Evolutionary conservation across 2,888 invertebrate species (phyloP), one percentile per base, ranked within the genome.

Genomic region (Xylophagus ater): DNA sequence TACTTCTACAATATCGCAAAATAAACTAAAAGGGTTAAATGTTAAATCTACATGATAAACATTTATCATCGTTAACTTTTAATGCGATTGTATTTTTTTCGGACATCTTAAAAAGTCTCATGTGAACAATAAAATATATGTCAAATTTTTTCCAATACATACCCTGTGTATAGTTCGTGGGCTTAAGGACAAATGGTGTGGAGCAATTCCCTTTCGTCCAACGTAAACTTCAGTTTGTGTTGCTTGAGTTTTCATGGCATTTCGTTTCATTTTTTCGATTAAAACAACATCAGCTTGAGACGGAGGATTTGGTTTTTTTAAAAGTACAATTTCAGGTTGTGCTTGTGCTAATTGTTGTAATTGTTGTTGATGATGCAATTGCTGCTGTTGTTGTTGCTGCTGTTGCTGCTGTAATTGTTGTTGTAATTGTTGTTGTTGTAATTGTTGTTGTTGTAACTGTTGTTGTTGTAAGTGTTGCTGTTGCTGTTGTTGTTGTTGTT

Each of bases 161-260:
- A 80, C 80, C 69, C 83, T 74, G 60, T 86, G 84, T 30, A 85
- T 79, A 24, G 86, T 84, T 45, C 84, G 67, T 6, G 88, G 88
- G 63, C 87, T 87, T 17, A 86, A 63, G 12, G 81, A 80, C 45
- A 80, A 70, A 52, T 76, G 72, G 49, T 75, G 72, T 4, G 82
- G 78, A n/a, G 81, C 74, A 34, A 72, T 59, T n/a, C 75, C 77
- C 64, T 77, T 80, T 52, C 78, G 72, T 51, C 78, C 77, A 55
- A 79, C 66, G 56, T 76, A 76, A 19, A 78, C 73, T 68, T 90
- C 90, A 4, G 81, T 89, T 66, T 92, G 90, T 4, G 90, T 92
- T 12, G 90, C 89, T 66, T 90, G 90, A 1, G 89, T 89, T 62
- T 88, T 83, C 89, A 89, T 89, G 1, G 81, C 79, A 45, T 57